phyloP scores from a whole-genome alignment of 2,888 invertebrate genomes.

The Lycocerus yunnanus region DNA sequence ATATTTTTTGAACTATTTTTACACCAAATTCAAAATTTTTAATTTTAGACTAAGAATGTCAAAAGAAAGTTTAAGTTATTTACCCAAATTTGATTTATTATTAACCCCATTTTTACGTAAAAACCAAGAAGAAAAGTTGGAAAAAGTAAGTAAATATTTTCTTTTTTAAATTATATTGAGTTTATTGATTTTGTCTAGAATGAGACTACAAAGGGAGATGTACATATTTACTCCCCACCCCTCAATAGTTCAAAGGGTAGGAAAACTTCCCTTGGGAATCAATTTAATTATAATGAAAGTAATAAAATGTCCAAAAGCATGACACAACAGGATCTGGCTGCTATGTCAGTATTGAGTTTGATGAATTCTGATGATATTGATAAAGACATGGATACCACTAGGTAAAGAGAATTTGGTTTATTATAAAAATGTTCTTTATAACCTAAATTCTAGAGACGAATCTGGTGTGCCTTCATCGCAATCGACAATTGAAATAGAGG shows the following conservation, averaged over 20 bases:
- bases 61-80: not conserved
- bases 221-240: constrained; percentile 15
- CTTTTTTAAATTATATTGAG: not conserved
- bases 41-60: constrained; percentile 1
- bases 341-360: constrained; percentile 64
- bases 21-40: not conserved
- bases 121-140: not conserved
- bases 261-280: not conserved
- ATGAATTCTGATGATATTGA: constrained; percentile 64
- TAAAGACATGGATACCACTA: constrained; percentile 64
- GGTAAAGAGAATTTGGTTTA: constrained; percentile 49
- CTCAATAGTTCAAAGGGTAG: constrained; percentile 15
- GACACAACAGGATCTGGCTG: constrained; percentile 47
- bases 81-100: not conserved
- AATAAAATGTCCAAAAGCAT: constrained; percentile 16
- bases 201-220: constrained; percentile 2
- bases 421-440: not conserved
- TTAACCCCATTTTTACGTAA: not conserved
- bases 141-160: not conserved
- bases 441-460: constrained; percentile 15
- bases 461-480: constrained; percentile 2
- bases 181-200: constrained; percentile 19
- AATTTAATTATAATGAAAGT: not conserved
- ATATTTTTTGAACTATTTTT: not conserved
- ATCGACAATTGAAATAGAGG: constrained; percentile 4